Evolutionary conservation across 2,113 vertebrate genomes (phyloP), one percentile per base, ranked within the genome.

Genomic region (Coturnix japonica): DNA sequence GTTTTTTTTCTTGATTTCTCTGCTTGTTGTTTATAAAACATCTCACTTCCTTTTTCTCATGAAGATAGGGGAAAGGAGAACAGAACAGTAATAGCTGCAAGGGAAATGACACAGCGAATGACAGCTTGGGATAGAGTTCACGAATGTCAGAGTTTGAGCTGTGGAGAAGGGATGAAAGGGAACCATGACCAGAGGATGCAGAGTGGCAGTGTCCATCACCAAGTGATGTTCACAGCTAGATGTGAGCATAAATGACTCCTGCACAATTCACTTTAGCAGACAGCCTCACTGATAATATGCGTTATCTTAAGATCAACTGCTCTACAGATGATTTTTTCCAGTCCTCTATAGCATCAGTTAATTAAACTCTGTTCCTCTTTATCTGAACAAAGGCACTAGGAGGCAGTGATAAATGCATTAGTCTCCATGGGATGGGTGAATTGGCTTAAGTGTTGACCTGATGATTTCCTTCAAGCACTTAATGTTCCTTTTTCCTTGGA

Each of bases 21-120:
- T 53, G 35, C 37, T 56, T 11, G 41, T 49, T 46, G 28, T 12
- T 73, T 69, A 30, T 37, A 49, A 37, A 46, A 44, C 16, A 41
- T 12, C 39, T 41, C 10, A 1, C 13, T 41, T 43, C 16, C 33
- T 53, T 84, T 61, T 67, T 67, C 28, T 44, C 3, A 1, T 14
- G 51, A 44, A 8, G 23, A 13, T 47, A 13, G 28, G 59, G 28
- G 33, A 20, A 25, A n/a, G 51, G 60, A 37, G 23, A 0, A 56
- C 2, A 17, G 13, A 78, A 44, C 0, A 1, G 23, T 22, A 30
- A 15, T 21, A 18, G 4, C 18, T 77, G 35, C 14, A 43, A 4
- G 3, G 35, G 31, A 37, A 18, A 4, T 0, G 5, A 15, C 22
- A 37, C 18, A 3, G 43, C 49, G 35, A 9, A 53, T 53, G 51